Evolutionary conservation across 2,113 vertebrate genomes (phyloP), one percentile per base, ranked within the genome.

Genomic region (Arizona elegans): DNA sequence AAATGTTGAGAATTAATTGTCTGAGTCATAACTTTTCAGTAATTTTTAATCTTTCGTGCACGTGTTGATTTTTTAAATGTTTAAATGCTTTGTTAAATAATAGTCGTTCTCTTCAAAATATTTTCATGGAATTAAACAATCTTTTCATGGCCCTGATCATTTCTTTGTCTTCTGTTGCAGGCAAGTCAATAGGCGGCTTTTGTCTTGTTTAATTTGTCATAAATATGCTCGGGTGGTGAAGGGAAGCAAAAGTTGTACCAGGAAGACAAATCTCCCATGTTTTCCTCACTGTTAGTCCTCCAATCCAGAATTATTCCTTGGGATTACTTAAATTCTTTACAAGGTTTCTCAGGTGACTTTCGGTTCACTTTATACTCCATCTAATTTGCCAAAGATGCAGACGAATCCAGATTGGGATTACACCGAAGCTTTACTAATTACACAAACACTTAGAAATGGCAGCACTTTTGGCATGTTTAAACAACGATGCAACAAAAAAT

Each of bases 111-210:
- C 97, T 97, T 97, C 97, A 98, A 97, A 98, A 98, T 98, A 98
- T 98, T 98, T 99, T 98, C 98, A 98, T 98, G 98, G 98, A 99
- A 98, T 98, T 98, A 98, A 93, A 92, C 95, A 96, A 95, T 95
- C 96, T 98, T 98, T 97, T 97, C 97, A 97, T 97, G 97, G 96
- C 95, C 97, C 95, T 95, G 75, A 43, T 96, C 92, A 94, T 92
- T 96, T 91, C 92, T 87, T 81, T 81, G 75, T 94, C 50, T 94
- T 96, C 90, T 97, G 92, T 97, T 94, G n/a, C 91, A 91, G 53
- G 65, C 62, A 38, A 93, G 59, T 23, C 23, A 75, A 87, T 19
- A 8, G 11, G 21, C 87, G 0, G 91, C 13, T n/a, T 65, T 89
- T 55, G 26, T 21, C 8, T 56, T 38, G 53, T 8, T 81, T 81